These are phyloP conservation scores for Brachypalpus laphriformis DNA, from an alignment of 2,888 invertebrate species.

Conservation along the genomic window DNA sequence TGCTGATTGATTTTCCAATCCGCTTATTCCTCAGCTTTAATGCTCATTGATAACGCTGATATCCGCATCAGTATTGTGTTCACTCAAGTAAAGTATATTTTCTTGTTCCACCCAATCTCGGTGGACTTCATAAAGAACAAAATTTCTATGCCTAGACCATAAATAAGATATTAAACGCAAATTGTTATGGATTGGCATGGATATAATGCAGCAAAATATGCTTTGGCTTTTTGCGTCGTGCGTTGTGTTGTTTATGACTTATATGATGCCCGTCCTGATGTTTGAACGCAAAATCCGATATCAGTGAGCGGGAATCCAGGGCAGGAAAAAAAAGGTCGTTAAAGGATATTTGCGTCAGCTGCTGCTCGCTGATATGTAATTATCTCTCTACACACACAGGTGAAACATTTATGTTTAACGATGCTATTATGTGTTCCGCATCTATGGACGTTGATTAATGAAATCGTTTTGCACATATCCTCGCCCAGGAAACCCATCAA, in stretches of 20 bases:
- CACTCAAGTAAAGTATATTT: not conserved
- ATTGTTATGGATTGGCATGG: constrained; percentile 17
- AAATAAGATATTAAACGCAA: constrained; percentile 26
- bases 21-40: constrained; percentile 7
- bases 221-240: not conserved
- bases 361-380: not conserved
- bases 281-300: not conserved
- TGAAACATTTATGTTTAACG: not conserved
- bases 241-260: not conserved
- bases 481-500: not conserved
- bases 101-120: not conserved
- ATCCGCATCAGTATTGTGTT: constrained; percentile 10
- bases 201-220: constrained; percentile 7
- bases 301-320: not conserved
- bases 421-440: not conserved
- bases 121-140: constrained; percentile 1
- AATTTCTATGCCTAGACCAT: constrained; percentile 2
- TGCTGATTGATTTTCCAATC: constrained; percentile 32
- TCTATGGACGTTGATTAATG: not conserved
- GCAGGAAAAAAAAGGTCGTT: not conserved
- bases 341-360: not conserved
- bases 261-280: not conserved
- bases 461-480: constrained; percentile 1
- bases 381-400: constrained; percentile 10
- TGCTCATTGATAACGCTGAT: not conserved